Conservation (phyloP, 2,888 invertebrate species). For the Euproctis similis region DNA sequence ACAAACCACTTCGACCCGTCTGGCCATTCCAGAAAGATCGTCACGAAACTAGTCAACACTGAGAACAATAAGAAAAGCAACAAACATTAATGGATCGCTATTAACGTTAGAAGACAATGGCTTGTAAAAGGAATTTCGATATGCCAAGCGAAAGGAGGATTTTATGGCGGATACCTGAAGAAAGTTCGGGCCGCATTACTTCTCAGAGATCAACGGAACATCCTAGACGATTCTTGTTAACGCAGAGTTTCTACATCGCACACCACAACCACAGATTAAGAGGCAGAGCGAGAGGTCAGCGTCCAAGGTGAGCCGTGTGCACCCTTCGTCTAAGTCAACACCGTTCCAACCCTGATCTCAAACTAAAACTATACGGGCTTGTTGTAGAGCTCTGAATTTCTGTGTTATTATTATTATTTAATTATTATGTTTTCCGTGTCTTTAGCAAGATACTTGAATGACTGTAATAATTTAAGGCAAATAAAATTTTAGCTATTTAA, state of each 20-base stretch:
- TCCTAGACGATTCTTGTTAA: conserved; percentile 56
- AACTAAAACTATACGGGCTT: conserved; percentile 49
- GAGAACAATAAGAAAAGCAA: conserved; percentile 84
- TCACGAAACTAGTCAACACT: conserved; percentile 88
- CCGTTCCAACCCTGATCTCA: conserved; percentile 68
- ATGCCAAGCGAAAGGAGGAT: conserved; percentile 62
- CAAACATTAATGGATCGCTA: conserved; percentile 43
- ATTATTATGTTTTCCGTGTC: conserved; percentile 57
- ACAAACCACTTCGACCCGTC: conserved; percentile 94
- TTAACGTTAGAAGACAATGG: conserved; percentile 44
- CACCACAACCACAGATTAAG: conserved; percentile 37
- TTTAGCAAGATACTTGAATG: conserved; percentile 39
- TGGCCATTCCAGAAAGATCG: conserved; percentile 94
- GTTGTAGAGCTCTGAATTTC: conserved; percentile 65
- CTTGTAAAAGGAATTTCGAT: conserved; percentile 57
- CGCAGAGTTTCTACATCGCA: conserved; percentile 52
- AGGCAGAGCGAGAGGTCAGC: conserved; percentile 31
- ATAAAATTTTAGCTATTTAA: conserved; percentile 42
- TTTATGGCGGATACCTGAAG: conserved; percentile 63
- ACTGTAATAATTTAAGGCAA: conserved; percentile 68
- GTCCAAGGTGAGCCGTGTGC: conserved; percentile 23
- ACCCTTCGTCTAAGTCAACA: conserved; percentile 41
- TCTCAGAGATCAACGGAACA: conserved; percentile 68
- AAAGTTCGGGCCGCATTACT: conserved; percentile 44
- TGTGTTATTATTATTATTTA: conserved; percentile 71